Conservation (phyloP, 2,888 invertebrate genomes). For the Hydroisotoma schaefferi region DNA sequence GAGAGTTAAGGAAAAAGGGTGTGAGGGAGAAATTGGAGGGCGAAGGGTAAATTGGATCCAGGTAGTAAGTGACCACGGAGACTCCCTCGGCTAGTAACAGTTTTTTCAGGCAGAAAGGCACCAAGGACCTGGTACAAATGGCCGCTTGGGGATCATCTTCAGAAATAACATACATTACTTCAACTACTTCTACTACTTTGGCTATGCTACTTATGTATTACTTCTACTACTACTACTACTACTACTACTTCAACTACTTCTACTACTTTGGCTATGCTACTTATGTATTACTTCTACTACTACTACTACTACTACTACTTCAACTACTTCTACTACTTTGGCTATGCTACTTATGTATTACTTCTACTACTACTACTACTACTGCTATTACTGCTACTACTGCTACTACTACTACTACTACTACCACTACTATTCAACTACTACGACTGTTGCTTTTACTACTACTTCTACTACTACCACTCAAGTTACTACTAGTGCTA, state of each 20-base stretch:
- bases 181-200: background rate
- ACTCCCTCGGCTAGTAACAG: slow-evolving; percentile 9
- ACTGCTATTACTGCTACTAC: background rate
- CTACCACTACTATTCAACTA: no score
- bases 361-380: background rate
- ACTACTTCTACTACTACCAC: no score
- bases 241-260: background rate
- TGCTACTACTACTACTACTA: background rate
- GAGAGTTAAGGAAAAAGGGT: background rate
- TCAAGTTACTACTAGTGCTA: no score
- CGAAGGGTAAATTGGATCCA: background rate
- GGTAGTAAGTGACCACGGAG: slow-evolving; percentile 6
- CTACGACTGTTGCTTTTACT: no score
- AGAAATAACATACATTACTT: background rate
- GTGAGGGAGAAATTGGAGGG: background rate
- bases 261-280: background rate
- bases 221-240: background rate
- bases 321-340: background rate
- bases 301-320: background rate
- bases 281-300: background rate
- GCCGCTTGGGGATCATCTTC: slow-evolving; percentile 1
- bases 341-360: background rate
- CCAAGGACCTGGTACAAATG: slow-evolving; percentile 3
- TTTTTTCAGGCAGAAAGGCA: background rate
- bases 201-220: background rate